phyloP scores from a whole-genome alignment of 2,797 vertebrate genomes.

The Macropus fuliginosus region DNA sequence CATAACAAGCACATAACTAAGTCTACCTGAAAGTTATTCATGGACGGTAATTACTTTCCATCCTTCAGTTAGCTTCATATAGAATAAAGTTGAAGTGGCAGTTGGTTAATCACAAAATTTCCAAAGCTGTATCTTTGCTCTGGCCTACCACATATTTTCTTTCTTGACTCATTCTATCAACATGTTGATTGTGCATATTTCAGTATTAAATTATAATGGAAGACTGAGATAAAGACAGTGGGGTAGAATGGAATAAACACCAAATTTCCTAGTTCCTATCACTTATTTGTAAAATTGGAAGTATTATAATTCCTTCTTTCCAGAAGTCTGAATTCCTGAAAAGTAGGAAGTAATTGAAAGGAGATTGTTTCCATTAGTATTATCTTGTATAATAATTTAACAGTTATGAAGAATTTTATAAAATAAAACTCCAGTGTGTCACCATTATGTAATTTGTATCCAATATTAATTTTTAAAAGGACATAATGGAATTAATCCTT shows the following conservation, averaged over 20 bases:
- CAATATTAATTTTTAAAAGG: neutral
- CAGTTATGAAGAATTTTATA: constrained; percentile 38
- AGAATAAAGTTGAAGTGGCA: constrained; percentile 74
- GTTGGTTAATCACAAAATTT: constrained; percentile 55
- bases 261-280: neutral
- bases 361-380: neutral
- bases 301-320: neutral
- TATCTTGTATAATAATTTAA: constrained; percentile 3
- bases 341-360: constrained; percentile 1
- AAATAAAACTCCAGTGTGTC: neutral
- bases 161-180: neutral
- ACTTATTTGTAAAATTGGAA: neutral
- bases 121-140: constrained; percentile 62
- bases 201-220: constrained; percentile 60
- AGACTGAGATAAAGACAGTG: neutral
- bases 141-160: constrained; percentile 29
- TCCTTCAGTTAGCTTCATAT: constrained; percentile 67
- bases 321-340: constrained; percentile 11
- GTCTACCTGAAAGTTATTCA: constrained; percentile 65
- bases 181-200: constrained; percentile 32
- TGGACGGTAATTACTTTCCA: constrained; percentile 69
- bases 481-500: neutral
- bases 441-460: neutral
- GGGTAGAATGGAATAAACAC: neutral
- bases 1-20: constrained; percentile 39